Conservation (phyloP, 2,797 vertebrate genomes). For the Chaunax sp. region DNA sequence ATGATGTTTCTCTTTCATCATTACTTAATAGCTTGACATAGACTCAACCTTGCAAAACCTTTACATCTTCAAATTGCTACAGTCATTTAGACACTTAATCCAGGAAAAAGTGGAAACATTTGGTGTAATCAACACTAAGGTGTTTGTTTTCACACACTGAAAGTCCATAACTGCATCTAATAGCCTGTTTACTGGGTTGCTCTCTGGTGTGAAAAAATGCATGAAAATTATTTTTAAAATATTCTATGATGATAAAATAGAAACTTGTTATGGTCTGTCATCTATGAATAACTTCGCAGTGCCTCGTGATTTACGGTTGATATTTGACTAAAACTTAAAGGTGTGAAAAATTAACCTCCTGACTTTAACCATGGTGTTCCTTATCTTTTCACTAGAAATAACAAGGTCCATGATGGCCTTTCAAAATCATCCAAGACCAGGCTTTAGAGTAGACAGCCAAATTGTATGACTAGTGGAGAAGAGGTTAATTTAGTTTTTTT, state of each 20-base stretch:
- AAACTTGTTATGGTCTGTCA: conserved; percentile 26
- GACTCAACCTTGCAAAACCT: conserved; percentile 12
- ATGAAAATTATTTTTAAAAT: conserved; percentile 21
- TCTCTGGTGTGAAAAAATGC: conserved; percentile 27
- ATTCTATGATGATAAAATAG: conserved; percentile 14
- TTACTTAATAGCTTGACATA: conserved; percentile 14
- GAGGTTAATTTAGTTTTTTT: conserved; percentile 19
- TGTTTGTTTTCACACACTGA: conserved; percentile 25
- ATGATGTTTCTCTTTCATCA: conserved; percentile 5
- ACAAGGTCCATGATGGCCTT: conserved; percentile 3
- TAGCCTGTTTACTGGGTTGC: conserved; percentile 4
- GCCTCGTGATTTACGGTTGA: background rate
- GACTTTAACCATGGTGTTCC: background rate
- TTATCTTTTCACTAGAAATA: conserved; percentile 22
- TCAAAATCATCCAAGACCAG: conserved; percentile 2
- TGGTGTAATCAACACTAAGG: conserved; percentile 10
- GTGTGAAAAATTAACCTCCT: conserved; percentile 6
- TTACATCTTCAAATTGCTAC: conserved; percentile 22
- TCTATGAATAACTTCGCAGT: conserved; percentile 21
- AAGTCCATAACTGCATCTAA: conserved; percentile 19
- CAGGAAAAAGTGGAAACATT: conserved; percentile 22
- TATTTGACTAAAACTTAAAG: conserved; percentile 19
- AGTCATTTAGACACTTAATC: conserved; percentile 13
- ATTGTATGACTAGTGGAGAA: conserved; percentile 15
- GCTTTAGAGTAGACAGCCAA: conserved; percentile 10